Evolutionary conservation across 2,888 invertebrate genomes (phyloP), one percentile per base, ranked within the genome.

Genomic region (Lasius platythorax): DNA sequence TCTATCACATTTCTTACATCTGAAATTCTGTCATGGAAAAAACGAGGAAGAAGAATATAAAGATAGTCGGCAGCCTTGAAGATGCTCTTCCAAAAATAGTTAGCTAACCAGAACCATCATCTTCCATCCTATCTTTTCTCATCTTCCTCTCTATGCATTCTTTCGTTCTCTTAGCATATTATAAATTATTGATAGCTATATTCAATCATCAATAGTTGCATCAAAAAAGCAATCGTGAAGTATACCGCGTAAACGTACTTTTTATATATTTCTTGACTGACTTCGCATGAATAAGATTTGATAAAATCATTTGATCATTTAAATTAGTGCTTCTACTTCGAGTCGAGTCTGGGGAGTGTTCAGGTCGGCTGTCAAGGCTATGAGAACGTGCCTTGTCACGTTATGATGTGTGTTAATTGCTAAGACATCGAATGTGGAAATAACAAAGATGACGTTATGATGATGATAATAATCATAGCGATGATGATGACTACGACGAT

Each of bases 281-380:
- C 8, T 37, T 33, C 1, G 40, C n/a, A 15, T 53, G n/a, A n/a
- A 30, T 3, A 43, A 61, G 15, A 50, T 43, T 81, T 30, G 68
- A 76, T 40, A 28, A 82, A 83, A 53, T 63, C 0, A 37, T 72
- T 37, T 43, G 9, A 23, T 43, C 53, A 53, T 66, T 53, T 66
- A 56, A 30, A 8, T 81, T 64, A 68, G 78, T 66, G 61, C 40
- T 79, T 79, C 46, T 72, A 64, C 64, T 43, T 40, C 11, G 56
- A 79, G 33, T 50, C 68, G 43, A 70, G 83, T 68, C 58, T 40
- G 50, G 50, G 70, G 50, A 82, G 66, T 76, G 82, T 73, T 89
- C 90, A 92, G 93, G 93, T 94, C 94, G 93, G 92, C 92, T 93
- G 94, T 93, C 94, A 94, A 94, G 94, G 94, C 91, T 92, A 88